These are phyloP conservation scores for Aplysia californica DNA, from an alignment of 1,140 invertebrate genomes.

Conservation along the genomic window DNA sequence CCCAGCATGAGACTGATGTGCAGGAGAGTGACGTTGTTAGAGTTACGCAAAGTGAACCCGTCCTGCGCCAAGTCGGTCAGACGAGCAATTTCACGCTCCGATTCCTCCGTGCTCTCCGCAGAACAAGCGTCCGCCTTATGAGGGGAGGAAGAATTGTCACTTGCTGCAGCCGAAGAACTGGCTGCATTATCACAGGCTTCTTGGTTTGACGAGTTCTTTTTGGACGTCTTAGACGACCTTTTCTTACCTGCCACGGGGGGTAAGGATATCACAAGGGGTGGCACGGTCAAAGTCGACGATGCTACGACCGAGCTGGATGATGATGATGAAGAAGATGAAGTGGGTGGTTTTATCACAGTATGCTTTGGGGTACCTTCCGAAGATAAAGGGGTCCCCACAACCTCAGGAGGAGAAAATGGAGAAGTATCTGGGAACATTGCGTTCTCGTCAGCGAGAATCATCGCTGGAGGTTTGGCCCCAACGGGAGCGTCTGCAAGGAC, in stretches of 20 bases:
- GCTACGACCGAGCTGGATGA: too few species aligned
- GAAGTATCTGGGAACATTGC: slow-evolving; percentile 20
- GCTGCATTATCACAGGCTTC: background rate
- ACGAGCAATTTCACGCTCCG: slow-evolving; percentile 9
- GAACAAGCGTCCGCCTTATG: background rate
- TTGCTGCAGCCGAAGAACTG: background rate
- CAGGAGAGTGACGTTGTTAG: slow-evolving; percentile 24
- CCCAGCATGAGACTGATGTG: slow-evolving; percentile 18
- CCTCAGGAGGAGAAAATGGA: slow-evolving; percentile 14
- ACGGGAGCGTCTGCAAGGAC: background rate
- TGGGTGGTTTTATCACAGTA: too few species aligned
- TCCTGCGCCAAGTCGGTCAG: background rate
- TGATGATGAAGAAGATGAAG: too few species aligned
- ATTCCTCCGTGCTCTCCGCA: background rate
- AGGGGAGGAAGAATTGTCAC: slow-evolving; percentile 16
- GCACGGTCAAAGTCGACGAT: background rate
- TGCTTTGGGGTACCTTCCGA: too few species aligned
- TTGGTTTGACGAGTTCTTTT: background rate
- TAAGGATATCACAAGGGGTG: slow-evolving; percentile 4
- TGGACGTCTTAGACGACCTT: slow-evolving; percentile 5
- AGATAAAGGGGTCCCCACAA: too few species aligned
- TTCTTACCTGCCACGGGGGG: background rate
- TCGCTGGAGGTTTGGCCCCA: background rate
- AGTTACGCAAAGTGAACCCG: background rate
- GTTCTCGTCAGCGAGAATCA: slow-evolving; percentile 12